Percentiles rank a stretch among this genome's conserved stretches.
Evolutionary conservation across 2,797 vertebrate genomes (phyloP).

Genomic region (Lates japonicus): DNA sequence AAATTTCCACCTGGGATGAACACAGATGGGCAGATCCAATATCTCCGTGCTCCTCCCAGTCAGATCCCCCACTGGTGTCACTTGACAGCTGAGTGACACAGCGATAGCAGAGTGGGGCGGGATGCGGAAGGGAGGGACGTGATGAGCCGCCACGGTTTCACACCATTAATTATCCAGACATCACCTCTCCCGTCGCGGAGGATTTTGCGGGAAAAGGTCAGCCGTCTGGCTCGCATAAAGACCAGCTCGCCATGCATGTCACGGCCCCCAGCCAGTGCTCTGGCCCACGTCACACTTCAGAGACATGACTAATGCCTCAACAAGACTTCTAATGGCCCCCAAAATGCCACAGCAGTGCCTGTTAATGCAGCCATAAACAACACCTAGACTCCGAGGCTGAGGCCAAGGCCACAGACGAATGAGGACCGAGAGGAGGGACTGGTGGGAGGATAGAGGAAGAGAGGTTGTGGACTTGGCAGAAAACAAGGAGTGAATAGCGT

Average conservation of each 20-base stretch:
- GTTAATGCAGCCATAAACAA: slow-evolving; percentile 54
- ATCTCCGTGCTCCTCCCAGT: slow-evolving; percentile 15
- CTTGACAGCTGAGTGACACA: slow-evolving; percentile 62
- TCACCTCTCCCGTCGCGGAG: slow-evolving; percentile 55
- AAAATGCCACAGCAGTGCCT: slow-evolving; percentile 68
- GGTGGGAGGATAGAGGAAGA: background rate
- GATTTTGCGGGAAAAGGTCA: slow-evolving; percentile 80
- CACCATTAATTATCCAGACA: slow-evolving; percentile 79
- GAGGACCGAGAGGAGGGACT: background rate
- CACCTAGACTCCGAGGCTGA: slow-evolving; percentile 17
- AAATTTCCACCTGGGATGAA: slow-evolving; percentile 44
- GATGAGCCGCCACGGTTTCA: slow-evolving; percentile 52
- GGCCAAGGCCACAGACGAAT: slow-evolving; percentile 21
- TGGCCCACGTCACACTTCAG: slow-evolving; percentile 62
- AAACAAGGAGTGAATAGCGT: slow-evolving; percentile 13
- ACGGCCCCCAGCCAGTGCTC: slow-evolving; percentile 52
- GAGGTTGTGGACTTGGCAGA: background rate
- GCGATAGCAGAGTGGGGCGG: slow-evolving; percentile 23
- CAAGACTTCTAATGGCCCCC: slow-evolving; percentile 59
- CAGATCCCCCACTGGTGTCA: slow-evolving; percentile 37
- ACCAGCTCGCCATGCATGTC: slow-evolving; percentile 71
- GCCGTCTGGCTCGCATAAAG: slow-evolving; percentile 69
- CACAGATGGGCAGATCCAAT: slow-evolving; percentile 50
- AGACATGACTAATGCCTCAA: slow-evolving; percentile 74
- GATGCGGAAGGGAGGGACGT: slow-evolving; percentile 27